A percentile compares a stretch with the other conserved stretches of the same genome.
phyloP scores from a whole-genome alignment of 2,888 invertebrate species.

The Drosophila mulleri region DNA sequence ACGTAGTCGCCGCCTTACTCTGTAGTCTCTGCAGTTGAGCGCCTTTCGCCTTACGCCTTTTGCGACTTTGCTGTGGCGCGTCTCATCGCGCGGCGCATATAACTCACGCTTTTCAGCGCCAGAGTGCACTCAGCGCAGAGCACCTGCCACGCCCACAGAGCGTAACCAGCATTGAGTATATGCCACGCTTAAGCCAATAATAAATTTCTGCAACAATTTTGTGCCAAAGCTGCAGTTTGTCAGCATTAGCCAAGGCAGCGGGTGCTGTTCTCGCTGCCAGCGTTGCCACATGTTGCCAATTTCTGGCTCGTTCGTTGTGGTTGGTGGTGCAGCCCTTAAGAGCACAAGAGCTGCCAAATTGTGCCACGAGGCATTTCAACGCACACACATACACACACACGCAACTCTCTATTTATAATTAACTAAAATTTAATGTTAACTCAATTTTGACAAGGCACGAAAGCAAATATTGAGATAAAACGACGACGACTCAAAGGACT shows the following conservation, averaged over 20 bases:
- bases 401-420: slow-evolving; percentile 56
- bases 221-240: slow-evolving; percentile 76
- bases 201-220: slow-evolving; percentile 76
- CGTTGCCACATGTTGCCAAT: slow-evolving; percentile 17
- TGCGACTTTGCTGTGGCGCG: slow-evolving; percentile 6
- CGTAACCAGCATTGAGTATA: slow-evolving; percentile 34
- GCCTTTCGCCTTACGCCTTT: background rate
- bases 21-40: slow-evolving; percentile 22
- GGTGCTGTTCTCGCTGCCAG: background rate
- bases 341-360: slow-evolving; percentile 7
- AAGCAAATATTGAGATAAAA: slow-evolving; percentile 47
- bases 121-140: slow-evolving; percentile 63
- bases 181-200: slow-evolving; percentile 70
- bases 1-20: slow-evolving; percentile 37
- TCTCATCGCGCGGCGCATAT: slow-evolving; percentile 42
- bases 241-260: slow-evolving; percentile 62
- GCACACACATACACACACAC: slow-evolving; percentile 5
- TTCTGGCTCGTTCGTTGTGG: slow-evolving; percentile 29
- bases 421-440: slow-evolving; percentile 51
- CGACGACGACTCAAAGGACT: slow-evolving; percentile 15
- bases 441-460: slow-evolving; percentile 44
- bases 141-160: slow-evolving; percentile 32
- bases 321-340: slow-evolving; percentile 4
- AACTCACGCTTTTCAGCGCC: slow-evolving; percentile 68
- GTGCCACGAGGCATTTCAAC: slow-evolving; percentile 20